Evolutionary conservation across 2,797 vertebrate species (phyloP), one percentile per base, ranked within the genome.

Genomic region (Rhabdomys pumilio): DNA sequence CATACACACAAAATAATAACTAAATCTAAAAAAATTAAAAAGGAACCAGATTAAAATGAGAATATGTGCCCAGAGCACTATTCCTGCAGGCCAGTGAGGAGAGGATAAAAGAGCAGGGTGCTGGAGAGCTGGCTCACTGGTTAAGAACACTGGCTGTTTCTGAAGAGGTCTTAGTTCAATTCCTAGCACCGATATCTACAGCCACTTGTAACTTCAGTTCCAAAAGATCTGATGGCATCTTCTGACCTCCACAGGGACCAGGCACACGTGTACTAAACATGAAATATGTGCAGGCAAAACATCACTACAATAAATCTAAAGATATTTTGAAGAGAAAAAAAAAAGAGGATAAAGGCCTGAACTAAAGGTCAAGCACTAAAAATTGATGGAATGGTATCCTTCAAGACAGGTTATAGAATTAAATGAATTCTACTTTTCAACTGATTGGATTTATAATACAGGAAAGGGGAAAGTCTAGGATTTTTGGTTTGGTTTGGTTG

Each of bases 391-490:
- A 50, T 91, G 26, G 44, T 63, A 83, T 63, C 85, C 77, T 85
- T 96, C 47, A 86, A 69, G 55, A 69, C 4, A 81, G 26, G 22
- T 65, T 50, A 41, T 31, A 50, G 10, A 57, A 75, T 50, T 89
- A 75, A 92, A 80, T 77, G 29, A 92, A 72, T 31, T n/a, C 9
- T 50, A 61, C 87, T 80, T 96, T 87, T 87, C 77, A 95, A 47
- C 34, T 89, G 89, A 57, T 9, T 81, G 41, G 34, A 93, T 86
- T 9, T 47, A n/a, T 85, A 0, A 24, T 61, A 19, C 9, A 84
- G 22, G 34, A 89, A 79, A 83, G 20, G 22, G n/a, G n/a, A n/a
- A n/a, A n/a, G n/a, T n/a, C n/a, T n/a, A n/a, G n/a, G 6, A 41
- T 14, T 95, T 93, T 65, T 88, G 17, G n/a, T 24, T 69, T 88